Conservation (phyloP, 2,113 vertebrate genomes). For the Xenopus tropicalis region DNA sequence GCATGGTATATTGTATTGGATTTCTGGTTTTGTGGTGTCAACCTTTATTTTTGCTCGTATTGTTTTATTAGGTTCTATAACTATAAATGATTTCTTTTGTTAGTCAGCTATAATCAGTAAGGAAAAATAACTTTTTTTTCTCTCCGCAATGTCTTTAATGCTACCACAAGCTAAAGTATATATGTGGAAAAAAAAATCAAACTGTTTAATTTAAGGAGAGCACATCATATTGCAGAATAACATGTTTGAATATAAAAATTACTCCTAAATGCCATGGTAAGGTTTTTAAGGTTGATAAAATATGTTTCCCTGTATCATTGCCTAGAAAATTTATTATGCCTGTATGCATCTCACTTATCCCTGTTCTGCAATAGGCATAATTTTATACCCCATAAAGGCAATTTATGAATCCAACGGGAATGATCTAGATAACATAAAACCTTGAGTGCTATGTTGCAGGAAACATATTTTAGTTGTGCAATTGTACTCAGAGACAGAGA, state of each 20-base stretch:
- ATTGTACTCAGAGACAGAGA: conserved; percentile 66
- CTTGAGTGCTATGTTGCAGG: conserved; percentile 67
- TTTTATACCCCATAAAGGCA: conserved; percentile 84
- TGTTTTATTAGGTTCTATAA: conserved; percentile 8
- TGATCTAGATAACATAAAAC: conserved; percentile 75
- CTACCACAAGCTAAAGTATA: conserved; percentile 1
- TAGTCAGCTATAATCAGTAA: conserved; percentile 6
- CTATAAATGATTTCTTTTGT: background rate
- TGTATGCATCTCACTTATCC: conserved; percentile 75
- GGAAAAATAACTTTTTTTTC: background rate
- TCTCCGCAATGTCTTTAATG: background rate
- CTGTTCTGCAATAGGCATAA: conserved; percentile 78
- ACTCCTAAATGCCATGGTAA: conserved; percentile 20
- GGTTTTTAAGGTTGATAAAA: conserved; percentile 44
- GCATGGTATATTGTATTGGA: background rate
- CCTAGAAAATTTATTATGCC: conserved; percentile 75
- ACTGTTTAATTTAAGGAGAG: conserved; percentile 21
- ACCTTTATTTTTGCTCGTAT: background rate
- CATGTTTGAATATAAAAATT: conserved; percentile 28
- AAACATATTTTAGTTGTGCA: conserved; percentile 74
- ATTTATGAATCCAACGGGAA: conserved; percentile 82
- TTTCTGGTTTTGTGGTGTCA: background rate
- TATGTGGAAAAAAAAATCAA: conserved; percentile 1
- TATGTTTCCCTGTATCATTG: conserved; percentile 66
- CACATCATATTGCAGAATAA: conserved; percentile 21